phyloP scores from a whole-genome alignment of 2,888 invertebrate species.

The Rotaria socialis region DNA sequence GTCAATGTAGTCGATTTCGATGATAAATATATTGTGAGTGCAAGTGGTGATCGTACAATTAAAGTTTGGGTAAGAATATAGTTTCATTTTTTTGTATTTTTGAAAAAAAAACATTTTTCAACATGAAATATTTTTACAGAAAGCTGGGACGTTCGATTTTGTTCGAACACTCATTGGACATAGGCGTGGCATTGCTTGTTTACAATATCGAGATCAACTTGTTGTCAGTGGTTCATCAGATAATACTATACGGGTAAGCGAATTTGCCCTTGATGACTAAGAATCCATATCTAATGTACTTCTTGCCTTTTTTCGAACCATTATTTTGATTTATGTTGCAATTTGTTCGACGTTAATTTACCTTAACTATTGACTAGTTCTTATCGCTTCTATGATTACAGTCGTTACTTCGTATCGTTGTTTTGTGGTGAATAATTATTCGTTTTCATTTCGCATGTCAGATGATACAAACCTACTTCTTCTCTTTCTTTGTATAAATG shows the following conservation, averaged over 20 bases:
- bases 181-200: constrained; percentile 95
- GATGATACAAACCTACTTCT: too few relatives aligned
- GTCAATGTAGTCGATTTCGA: constrained; percentile 99
- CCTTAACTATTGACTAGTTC: too few relatives aligned
- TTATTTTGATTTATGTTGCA: too few relatives aligned
- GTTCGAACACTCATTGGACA: constrained; percentile 96
- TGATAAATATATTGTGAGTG: constrained; percentile 97
- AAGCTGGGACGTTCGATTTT: constrained; percentile 92
- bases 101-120: too few relatives aligned
- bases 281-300: neutral
- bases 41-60: constrained; percentile 96
- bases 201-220: constrained; percentile 92
- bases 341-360: too few relatives aligned
- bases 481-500: too few relatives aligned
- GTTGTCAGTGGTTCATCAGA: constrained; percentile 98
- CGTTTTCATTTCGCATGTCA: too few relatives aligned
- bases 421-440: too few relatives aligned
- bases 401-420: too few relatives aligned
- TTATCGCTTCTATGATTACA: too few relatives aligned
- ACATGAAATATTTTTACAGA: neutral
- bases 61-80: constrained; percentile 66
- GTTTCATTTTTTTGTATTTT: too few relatives aligned
- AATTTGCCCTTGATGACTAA: neutral
- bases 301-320: too few relatives aligned
- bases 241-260: constrained; percentile 73